phyloP scores from a whole-genome alignment of 2,113 vertebrate species.

The Daboia siamensis region DNA sequence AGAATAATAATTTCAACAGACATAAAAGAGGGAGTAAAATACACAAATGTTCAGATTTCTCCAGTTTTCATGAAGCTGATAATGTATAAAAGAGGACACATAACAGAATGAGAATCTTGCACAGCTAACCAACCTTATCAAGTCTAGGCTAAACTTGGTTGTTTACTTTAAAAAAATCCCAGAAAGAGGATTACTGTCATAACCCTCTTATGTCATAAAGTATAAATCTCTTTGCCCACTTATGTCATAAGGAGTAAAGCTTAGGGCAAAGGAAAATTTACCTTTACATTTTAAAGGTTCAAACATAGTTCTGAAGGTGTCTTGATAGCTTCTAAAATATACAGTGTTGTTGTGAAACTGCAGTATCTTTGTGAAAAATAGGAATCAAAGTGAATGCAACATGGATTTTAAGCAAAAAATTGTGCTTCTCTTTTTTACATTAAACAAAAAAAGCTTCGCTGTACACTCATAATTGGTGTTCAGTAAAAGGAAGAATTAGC shows the following conservation, averaged over 20 bases:
- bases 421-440: conserved; percentile 46
- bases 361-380: conserved; percentile 54
- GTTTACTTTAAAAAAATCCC: background rate
- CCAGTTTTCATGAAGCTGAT: conserved; percentile 27
- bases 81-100: conserved; percentile 40
- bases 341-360: conserved; percentile 54
- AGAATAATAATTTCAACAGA: background rate
- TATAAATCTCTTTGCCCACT: background rate
- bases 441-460: conserved; percentile 23
- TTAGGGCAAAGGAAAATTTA: background rate
- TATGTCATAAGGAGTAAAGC: background rate
- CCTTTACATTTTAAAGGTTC: background rate
- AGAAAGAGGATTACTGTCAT: background rate
- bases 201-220: background rate
- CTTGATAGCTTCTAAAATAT: conserved; percentile 50
- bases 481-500: conserved; percentile 3
- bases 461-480: conserved; percentile 18
- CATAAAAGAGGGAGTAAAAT: background rate
- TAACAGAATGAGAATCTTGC: conserved; percentile 46
- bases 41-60: background rate
- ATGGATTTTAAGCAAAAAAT: conserved; percentile 54
- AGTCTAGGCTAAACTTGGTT: background rate
- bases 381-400: conserved; percentile 54
- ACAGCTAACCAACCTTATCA: conserved; percentile 14
- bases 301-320: conserved; percentile 35